A percentile compares a stretch with the other conserved stretches of the same genome.
phyloP scores from a whole-genome alignment of 2,888 invertebrate species.

The Cephus pulcher region DNA sequence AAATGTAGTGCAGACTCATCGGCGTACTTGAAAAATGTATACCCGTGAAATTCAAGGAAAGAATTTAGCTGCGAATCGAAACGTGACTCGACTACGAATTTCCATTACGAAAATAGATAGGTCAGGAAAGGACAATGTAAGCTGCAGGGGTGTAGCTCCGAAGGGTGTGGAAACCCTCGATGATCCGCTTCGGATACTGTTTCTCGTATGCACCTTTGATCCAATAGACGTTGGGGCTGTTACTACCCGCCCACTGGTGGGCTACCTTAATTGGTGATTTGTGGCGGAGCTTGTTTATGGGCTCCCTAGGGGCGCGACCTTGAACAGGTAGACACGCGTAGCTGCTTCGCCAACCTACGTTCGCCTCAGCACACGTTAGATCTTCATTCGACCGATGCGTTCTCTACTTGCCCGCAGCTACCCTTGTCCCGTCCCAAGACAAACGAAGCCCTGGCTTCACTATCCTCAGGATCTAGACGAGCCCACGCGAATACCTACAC shows the following conservation, averaged over 20 bases:
- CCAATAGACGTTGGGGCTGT: constrained; percentile 14
- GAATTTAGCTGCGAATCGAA: neutral
- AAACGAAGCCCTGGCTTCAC: too few species aligned
- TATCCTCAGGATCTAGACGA: too few species aligned
- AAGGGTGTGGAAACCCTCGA: neutral
- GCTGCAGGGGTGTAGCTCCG: neutral
- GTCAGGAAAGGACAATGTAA: neutral
- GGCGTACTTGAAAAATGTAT: neutral
- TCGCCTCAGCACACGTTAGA: constrained; percentile 18
- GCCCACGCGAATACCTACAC: too few species aligned
- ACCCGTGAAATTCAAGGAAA: neutral
- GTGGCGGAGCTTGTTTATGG: constrained; percentile 1
- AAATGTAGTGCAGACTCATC: neutral
- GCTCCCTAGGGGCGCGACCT: neutral
- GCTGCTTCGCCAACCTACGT: constrained; percentile 9
- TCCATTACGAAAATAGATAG: neutral
- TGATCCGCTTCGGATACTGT: neutral
- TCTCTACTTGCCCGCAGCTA: neutral
- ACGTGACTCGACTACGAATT: neutral
- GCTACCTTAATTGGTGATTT: constrained; percentile 26
- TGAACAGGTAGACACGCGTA: neutral
- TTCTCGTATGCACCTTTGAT: constrained; percentile 10
- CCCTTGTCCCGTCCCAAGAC: neutral
- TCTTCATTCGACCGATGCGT: constrained; percentile 15
- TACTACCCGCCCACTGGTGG: constrained; percentile 12